phyloP scores from a whole-genome alignment of 2,113 vertebrate species.

The Spea multiplicata region DNA sequence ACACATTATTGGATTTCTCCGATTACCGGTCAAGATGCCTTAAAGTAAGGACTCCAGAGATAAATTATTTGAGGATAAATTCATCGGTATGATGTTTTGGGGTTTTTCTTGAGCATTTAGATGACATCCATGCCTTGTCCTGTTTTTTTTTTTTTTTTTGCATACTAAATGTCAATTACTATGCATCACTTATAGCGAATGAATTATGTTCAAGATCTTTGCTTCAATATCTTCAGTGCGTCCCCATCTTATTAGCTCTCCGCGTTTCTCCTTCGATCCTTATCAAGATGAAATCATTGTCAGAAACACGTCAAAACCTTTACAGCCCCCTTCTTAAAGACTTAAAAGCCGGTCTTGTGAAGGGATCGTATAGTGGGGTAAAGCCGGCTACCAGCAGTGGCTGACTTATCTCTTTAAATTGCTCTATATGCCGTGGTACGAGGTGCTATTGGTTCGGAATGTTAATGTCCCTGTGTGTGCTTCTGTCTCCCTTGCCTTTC shows the following conservation, averaged over 20 bases:
- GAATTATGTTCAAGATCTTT: conserved; percentile 6
- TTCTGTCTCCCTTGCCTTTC: conserved; percentile 15
- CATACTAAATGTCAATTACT: conserved; percentile 25
- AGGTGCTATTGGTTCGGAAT: conserved; percentile 49
- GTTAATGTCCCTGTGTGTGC: conserved; percentile 51
- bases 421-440: conserved; percentile 38
- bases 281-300: conserved; percentile 33
- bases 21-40: too few relatives aligned
- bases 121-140: not conserved
- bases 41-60: not conserved
- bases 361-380: conserved; percentile 12
- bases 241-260: conserved; percentile 26
- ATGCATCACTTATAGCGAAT: conserved; percentile 24
- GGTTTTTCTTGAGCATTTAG: not conserved
- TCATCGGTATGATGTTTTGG: not conserved
- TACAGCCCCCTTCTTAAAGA: not conserved
- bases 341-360: conserved; percentile 4
- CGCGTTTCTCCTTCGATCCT: conserved; percentile 21
- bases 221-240: not conserved
- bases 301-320: conserved; percentile 26
- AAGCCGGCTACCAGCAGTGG: conserved; percentile 32
- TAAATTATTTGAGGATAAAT: not conserved
- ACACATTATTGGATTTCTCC: too few relatives aligned
- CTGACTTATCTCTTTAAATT: conserved; percentile 49
- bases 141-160: not conserved